Percentiles rank a stretch among this genome's conserved stretches.
phyloP scores from a whole-genome alignment of 92 coral and sea anemone genomes.

The Epizoanthus illoricatus region DNA sequence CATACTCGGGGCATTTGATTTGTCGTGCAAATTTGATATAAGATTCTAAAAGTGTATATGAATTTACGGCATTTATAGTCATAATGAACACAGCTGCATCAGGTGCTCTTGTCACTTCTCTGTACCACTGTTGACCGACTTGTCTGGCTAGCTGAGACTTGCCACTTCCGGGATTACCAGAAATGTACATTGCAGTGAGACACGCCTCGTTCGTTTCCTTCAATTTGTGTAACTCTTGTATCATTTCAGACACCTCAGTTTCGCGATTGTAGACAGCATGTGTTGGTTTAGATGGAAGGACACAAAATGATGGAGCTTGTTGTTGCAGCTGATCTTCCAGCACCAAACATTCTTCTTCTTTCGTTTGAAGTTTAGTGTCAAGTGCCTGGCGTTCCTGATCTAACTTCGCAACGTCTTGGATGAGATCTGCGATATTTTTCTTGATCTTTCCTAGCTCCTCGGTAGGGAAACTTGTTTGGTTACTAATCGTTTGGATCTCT shows the following conservation, averaged over 20 bases:
- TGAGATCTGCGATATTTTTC: background rate
- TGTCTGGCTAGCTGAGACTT: background rate
- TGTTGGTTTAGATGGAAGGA: too few relatives aligned
- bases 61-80: background rate
- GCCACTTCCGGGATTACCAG: too few relatives aligned
- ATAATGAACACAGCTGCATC: background rate
- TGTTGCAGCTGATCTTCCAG: too few relatives aligned
- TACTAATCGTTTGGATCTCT: background rate
- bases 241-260: too few relatives aligned
- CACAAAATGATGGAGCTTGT: background rate
- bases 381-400: too few relatives aligned
- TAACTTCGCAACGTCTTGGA: too few relatives aligned
- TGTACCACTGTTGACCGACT: background rate
- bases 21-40: background rate
- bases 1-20: background rate
- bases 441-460: background rate
- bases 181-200: background rate
- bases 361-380: too few relatives aligned
- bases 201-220: background rate
- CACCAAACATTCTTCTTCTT: too few relatives aligned
- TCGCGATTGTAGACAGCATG: too few relatives aligned
- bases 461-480: background rate
- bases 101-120: background rate
- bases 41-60: slow-evolving; percentile 3
- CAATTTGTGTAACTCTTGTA: background rate